phyloP scores from a whole-genome alignment of 2,888 invertebrate species.

The Ormyrus thymus region DNA sequence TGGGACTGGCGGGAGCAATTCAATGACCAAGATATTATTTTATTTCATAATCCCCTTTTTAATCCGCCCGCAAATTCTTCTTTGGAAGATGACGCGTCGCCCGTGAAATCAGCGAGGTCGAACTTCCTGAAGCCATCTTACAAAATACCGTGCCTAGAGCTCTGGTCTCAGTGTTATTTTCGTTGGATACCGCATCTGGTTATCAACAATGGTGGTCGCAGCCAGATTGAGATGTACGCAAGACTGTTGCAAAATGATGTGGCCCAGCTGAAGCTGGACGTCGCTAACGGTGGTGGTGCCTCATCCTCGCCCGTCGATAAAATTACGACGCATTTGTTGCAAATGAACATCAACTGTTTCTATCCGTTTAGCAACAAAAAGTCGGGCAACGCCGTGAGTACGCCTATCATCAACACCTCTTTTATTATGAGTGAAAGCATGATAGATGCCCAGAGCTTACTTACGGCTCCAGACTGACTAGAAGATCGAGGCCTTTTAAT shows the following conservation, averaged over 20 bases:
- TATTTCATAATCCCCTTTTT: conserved; percentile 91
- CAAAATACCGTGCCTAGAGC: conserved; percentile 79
- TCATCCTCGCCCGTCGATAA: conserved; percentile 65
- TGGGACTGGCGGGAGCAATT: conserved; percentile 96
- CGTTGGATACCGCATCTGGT: conserved; percentile 91
- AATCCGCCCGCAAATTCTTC: conserved; percentile 63
- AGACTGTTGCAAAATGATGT: conserved; percentile 76
- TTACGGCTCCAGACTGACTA: conserved; percentile 82
- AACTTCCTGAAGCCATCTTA: conserved; percentile 76
- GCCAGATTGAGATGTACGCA: conserved; percentile 78
- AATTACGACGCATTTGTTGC: conserved; percentile 66
- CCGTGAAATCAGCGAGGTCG: not conserved
- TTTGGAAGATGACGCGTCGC: not conserved
- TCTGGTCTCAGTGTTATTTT: conserved; percentile 94
- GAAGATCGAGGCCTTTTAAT: not conserved
- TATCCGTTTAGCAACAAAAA: conserved; percentile 72
- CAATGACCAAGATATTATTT: conserved; percentile 84
- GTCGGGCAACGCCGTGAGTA: conserved; percentile 67
- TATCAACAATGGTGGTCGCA: conserved; percentile 82
- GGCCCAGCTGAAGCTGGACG: conserved; percentile 72
- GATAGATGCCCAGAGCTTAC: conserved; percentile 82
- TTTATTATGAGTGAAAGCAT: conserved; percentile 80
- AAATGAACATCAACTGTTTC: conserved; percentile 72
- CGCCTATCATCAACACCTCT: conserved; percentile 77
- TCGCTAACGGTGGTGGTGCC: conserved; percentile 60